Evolutionary conservation across 2,797 vertebrate species (phyloP), one percentile per base, ranked within the genome.

Genomic region (Crax fasciolata): DNA sequence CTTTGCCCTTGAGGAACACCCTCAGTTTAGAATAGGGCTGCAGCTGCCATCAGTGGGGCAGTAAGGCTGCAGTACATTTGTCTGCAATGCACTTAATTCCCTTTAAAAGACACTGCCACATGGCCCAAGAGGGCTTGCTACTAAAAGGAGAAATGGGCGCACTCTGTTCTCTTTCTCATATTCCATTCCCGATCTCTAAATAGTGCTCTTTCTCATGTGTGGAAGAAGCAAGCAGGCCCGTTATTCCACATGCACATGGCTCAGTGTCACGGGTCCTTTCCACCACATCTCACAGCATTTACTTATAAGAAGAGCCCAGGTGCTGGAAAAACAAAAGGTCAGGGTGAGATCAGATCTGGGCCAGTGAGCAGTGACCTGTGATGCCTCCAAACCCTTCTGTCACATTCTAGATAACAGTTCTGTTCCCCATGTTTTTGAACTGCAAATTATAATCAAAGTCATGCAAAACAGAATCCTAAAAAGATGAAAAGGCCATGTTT

Each of bases 1-100:
- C 9, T 7, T 6, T 6, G 10, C 1, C 32, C 49, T 24, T 8
- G 20, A 48, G 52, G 48, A 55, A 43, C 0, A 28, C 4, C 7
- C 54, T 24, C 0, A 0, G 4, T 5, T 63, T 89, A 51, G 14
- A 57, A 1, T 30, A 15, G 25, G 70, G 43, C 52, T 68, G 35
- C 46, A 51, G 27, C 18, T 4, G 32, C 13, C 41, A 15, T 0
- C 1, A 39, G 20, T 1, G 3, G 3, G 9, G 30, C 4, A 3
- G 65, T 20, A 44, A 73, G 44, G 21, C 30, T 49, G 13, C 19
- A 14, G 46, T 18, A 23, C 24, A 28, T 61, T 32, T 30, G 10
- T 4, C 41, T 48, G 25, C 2, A 35, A 7, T 4, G 8, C 9
- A 9, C 2, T 27, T 1, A 18, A 54, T 18, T 17, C 23, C 14